Base-by-base conservation (phyloP, 2,888 invertebrate species). In the Ormyrus rosae region DNA sequence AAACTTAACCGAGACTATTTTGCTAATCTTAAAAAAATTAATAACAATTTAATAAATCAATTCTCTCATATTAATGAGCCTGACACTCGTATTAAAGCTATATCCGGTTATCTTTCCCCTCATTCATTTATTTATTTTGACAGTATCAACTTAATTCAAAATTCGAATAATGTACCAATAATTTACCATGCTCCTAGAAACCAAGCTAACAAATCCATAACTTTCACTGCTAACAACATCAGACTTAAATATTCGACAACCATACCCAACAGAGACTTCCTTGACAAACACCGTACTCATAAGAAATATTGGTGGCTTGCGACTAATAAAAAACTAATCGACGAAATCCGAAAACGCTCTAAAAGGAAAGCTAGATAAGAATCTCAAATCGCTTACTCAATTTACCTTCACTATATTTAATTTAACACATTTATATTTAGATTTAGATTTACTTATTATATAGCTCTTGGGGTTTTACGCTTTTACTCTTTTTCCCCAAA, bases 1-100 rank as follows among this genome's bases (percentile, higher is more conserved):
- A 69, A 69, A 55, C 10, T 69, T 2, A 69, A 55, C 0, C 5
- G 69, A 11, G 56, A 69, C n/a, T 69, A 69, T n/a, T 45, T 69
- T 56, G 19, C 69, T 13, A 69, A 69, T 46, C 2, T 69, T 11
- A 10, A 45, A 2, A 19, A 45, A 46, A 10, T 69, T n/a, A 46
- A 69, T 7, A 69, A 69, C 50, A 0, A 6, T 0, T 13, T 19
- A 9, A 1, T 51, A 19, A 4, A 67, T 0, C 5, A 64, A 46
- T 48, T 9, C 5, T 46, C n/a, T 13, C 3, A 61, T 2, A 61
- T 34, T 1, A 61, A 61, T 9, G 45, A 34, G 3, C 51, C 9
- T 13, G n/a, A 11, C 0, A 3, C 3, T 34, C 34, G 34, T 3
- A 2, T 0, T 34, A 34, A 34, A 34, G 34, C 8, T 5, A 3